Percentiles rank a stretch among this genome's conserved stretches.
Conservation (phyloP, 2,888 invertebrate genomes). For the Mamestra brassicae region DNA sequence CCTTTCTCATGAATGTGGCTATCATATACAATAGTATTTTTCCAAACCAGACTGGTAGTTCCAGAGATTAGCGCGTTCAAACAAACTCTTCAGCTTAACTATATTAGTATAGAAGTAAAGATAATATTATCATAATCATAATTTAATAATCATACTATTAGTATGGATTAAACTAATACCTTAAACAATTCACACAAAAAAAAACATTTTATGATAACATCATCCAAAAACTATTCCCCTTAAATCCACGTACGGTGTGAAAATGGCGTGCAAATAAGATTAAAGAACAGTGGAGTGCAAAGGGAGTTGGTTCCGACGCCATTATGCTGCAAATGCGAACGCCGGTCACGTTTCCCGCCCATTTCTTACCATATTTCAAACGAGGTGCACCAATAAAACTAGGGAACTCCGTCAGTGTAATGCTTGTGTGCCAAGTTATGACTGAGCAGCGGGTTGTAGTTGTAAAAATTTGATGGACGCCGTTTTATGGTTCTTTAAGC, state of each 20-base stretch:
- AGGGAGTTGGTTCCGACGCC: slow-evolving; percentile 60
- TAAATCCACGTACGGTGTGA: slow-evolving; percentile 53
- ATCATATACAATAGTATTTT: too few species aligned
- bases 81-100: too few species aligned
- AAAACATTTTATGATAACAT: slow-evolving; percentile 8
- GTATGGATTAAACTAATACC: too few species aligned
- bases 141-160: too few species aligned
- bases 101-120: too few species aligned
- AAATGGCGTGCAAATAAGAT: slow-evolving; percentile 63
- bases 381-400: slow-evolving; percentile 80
- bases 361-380: slow-evolving; percentile 82
- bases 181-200: background rate
- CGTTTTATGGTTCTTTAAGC: slow-evolving; percentile 26
- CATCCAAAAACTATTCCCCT: slow-evolving; percentile 18
- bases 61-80: too few species aligned
- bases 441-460: slow-evolving; percentile 52
- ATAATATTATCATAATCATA: too few species aligned
- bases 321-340: slow-evolving; percentile 69
- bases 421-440: slow-evolving; percentile 57
- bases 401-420: slow-evolving; percentile 57
- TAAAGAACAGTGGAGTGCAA: slow-evolving; percentile 60
- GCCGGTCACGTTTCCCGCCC: slow-evolving; percentile 78
- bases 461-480: slow-evolving; percentile 28
- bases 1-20: too few species aligned
- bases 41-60: too few species aligned